Conservation (phyloP, 2,797 vertebrate genomes). For the Schizothorax lantsangensis region DNA sequence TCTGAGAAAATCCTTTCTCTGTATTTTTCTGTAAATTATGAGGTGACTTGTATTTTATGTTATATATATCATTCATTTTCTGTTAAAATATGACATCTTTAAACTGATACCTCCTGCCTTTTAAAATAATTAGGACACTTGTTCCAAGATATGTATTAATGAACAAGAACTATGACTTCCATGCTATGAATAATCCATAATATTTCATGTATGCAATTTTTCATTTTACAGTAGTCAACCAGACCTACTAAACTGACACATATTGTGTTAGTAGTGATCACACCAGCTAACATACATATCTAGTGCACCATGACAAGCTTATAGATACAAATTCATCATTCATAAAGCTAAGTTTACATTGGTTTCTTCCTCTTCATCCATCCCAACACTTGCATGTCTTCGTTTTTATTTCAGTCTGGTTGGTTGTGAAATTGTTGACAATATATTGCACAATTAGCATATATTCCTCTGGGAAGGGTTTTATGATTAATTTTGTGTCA, state of each 20-base stretch:
- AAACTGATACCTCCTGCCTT: neutral
- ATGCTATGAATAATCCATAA: slow-evolving; percentile 1
- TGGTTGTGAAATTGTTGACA: neutral
- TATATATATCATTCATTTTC: too few species aligned
- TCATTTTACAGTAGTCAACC: neutral
- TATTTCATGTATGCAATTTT: neutral
- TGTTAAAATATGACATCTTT: too few species aligned
- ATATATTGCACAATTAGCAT: slow-evolving; percentile 35
- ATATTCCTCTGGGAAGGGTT: slow-evolving; percentile 5
- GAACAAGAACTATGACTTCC: neutral
- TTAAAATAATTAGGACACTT: neutral
- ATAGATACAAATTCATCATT: neutral
- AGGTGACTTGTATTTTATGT: too few species aligned
- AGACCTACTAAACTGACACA: neutral
- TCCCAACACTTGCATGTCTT: neutral
- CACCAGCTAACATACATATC: neutral
- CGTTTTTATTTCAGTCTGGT: slow-evolving; percentile 1
- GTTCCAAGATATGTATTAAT: neutral
- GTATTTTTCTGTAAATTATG: neutral
- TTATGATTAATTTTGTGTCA: slow-evolving; percentile 35
- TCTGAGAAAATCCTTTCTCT: neutral
- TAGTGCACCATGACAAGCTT: neutral
- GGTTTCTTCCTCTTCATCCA: neutral
- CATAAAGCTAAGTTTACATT: neutral
- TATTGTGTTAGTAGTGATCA: neutral